Percentiles rank a stretch among this genome's conserved stretches.
Evolutionary conservation across 2,888 invertebrate genomes (phyloP).

Genomic region (Himalopsyche japonica): DNA sequence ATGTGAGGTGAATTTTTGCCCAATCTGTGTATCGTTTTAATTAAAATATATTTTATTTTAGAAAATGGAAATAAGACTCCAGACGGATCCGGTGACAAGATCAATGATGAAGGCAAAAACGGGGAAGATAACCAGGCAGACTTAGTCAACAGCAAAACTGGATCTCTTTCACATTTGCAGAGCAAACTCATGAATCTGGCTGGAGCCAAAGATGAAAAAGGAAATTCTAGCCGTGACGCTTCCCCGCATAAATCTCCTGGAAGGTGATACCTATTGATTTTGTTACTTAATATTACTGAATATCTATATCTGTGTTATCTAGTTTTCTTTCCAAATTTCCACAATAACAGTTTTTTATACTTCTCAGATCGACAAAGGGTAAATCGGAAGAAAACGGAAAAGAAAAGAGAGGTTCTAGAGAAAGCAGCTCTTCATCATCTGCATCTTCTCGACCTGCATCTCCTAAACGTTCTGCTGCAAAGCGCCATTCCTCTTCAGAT

Average conservation of each 20-base stretch:
- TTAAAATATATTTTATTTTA: slow-evolving; percentile 1
- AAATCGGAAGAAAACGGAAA: slow-evolving; percentile 38
- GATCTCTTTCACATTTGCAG: slow-evolving; percentile 61
- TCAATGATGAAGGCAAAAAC: slow-evolving; percentile 26
- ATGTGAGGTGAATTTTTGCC: neutral
- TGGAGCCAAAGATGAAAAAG: slow-evolving; percentile 46
- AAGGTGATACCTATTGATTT: neutral
- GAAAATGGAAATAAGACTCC: slow-evolving; percentile 38
- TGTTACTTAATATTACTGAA: too few relatives aligned
- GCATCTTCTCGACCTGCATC: neutral
- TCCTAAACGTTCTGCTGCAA: slow-evolving; percentile 19
- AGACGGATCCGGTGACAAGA: slow-evolving; percentile 5
- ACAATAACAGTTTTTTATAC: neutral
- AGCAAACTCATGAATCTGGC: slow-evolving; percentile 66
- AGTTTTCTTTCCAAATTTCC: neutral
- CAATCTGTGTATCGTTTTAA: neutral
- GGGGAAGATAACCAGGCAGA: slow-evolving; percentile 42
- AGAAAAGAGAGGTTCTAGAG: slow-evolving; percentile 30
- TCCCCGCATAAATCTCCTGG: slow-evolving; percentile 29
- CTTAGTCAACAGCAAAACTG: slow-evolving; percentile 47
- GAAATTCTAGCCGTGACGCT: slow-evolving; percentile 6
- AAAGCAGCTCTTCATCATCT: slow-evolving; percentile 31
- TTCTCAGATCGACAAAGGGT: slow-evolving; percentile 27
- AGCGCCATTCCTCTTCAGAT: slow-evolving; percentile 31
- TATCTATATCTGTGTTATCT: too few relatives aligned